Conservation (phyloP, 2,113 vertebrate genomes). For the Hepsetus odoe region DNA sequence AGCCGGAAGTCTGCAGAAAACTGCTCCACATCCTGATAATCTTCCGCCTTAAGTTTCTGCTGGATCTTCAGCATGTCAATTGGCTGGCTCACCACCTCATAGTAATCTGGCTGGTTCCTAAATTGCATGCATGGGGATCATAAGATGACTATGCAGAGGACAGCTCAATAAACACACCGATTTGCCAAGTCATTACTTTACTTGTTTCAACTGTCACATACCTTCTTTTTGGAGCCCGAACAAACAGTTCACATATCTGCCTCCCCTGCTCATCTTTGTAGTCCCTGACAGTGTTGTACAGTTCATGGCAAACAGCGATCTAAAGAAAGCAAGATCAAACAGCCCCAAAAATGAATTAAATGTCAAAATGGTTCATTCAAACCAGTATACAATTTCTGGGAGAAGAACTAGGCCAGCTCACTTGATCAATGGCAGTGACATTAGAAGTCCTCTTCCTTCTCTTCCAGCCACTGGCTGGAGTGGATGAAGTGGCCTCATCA, state of each 20-base stretch:
- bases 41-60: constrained; percentile 95
- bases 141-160: neutral
- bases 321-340: constrained; percentile 49
- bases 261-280: constrained; percentile 94
- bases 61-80: constrained; percentile 99
- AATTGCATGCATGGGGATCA: neutral
- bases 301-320: constrained; percentile 97
- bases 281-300: constrained; percentile 94
- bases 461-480: constrained; percentile 89
- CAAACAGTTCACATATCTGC: constrained; percentile 92
- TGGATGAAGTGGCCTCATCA: constrained; percentile 86
- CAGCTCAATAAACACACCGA: neutral
- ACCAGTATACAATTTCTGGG: neutral
- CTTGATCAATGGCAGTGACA: constrained; percentile 91
- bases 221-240: constrained; percentile 95
- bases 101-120: constrained; percentile 97
- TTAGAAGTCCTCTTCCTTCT: constrained; percentile 84
- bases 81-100: constrained; percentile 94
- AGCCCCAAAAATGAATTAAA: neutral
- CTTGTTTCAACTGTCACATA: constrained; percentile 59
- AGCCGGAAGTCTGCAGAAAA: constrained; percentile 94
- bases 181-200: too few relatives aligned
- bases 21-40: constrained; percentile 91
- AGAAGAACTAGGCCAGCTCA: constrained; percentile 65
- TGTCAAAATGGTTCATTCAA: neutral